phyloP scores from a whole-genome alignment of 1,140 invertebrate genomes.

The Orchestia grillus region DNA sequence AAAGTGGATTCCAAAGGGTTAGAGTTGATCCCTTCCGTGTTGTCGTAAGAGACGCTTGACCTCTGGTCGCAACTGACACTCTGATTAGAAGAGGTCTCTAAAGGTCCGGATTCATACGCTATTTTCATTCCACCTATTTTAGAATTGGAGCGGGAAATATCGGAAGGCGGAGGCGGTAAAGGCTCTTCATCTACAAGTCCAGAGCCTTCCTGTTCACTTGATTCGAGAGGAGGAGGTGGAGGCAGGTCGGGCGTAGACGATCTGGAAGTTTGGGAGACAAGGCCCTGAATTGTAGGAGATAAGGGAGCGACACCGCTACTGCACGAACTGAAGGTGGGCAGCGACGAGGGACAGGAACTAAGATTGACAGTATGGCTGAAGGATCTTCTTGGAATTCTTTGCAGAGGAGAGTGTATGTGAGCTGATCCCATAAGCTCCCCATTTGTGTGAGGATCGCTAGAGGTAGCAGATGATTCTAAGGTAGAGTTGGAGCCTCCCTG shows the following conservation, averaged over 20 bases:
- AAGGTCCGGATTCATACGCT: conserved; percentile 7
- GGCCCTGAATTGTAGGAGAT: conserved; percentile 59
- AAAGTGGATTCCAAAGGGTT: neutral
- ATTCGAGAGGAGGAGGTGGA: conserved; percentile 62
- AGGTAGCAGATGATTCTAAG: neutral
- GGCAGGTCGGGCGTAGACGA: conserved; percentile 67
- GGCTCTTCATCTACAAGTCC: conserved; percentile 68
- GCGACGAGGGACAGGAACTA: neutral
- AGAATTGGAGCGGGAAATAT: conserved; percentile 58
- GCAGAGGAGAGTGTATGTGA: neutral
- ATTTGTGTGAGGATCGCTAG: neutral
- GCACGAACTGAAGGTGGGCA: conserved; percentile 23
- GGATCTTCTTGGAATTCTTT: conserved; percentile 46
- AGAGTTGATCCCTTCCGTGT: neutral
- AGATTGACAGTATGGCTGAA: conserved; percentile 31
- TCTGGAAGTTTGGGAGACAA: conserved; percentile 60
- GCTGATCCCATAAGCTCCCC: conserved; percentile 1
- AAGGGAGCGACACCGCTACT: conserved; percentile 27
- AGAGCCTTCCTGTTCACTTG: conserved; percentile 58
- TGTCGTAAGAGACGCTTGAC: neutral
- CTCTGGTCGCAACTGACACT: neutral
- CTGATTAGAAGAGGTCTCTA: neutral
- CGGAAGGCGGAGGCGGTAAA: conserved; percentile 69
- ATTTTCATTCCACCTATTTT: conserved; percentile 17
- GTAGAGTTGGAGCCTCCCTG: neutral